Evolutionary conservation across 2,888 invertebrate genomes (phyloP).

Genomic region (Megastigmus dorsalis): DNA sequence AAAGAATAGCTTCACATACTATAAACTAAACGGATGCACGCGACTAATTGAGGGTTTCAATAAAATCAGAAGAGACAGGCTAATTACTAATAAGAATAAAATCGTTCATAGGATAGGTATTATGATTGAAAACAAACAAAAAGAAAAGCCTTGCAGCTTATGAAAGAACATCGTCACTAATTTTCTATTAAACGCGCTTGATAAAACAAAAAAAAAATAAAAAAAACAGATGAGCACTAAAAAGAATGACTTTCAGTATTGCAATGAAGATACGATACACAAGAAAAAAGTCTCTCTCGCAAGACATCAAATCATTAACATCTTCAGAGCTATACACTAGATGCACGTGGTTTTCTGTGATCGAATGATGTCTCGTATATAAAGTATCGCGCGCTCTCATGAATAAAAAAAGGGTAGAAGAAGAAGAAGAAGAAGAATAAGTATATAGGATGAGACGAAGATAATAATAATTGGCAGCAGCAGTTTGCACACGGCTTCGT

Average conservation of each 20-base stretch:
- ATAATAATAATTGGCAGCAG: background rate
- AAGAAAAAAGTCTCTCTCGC: slow-evolving; percentile 37
- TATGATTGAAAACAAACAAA: no score
- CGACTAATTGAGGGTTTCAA: background rate
- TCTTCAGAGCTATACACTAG: slow-evolving; percentile 26
- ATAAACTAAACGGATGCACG: background rate
- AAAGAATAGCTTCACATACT: no score
- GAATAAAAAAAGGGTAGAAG: no score
- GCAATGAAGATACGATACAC: slow-evolving; percentile 54
- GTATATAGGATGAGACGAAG: no score
- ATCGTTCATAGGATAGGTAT: no score
- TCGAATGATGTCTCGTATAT: background rate
- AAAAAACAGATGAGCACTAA: background rate
- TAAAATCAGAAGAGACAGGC: background rate
- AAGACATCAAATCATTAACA: slow-evolving; percentile 25
- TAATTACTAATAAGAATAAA: no score
- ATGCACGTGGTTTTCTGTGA: slow-evolving; percentile 4
- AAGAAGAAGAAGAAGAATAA: background rate
- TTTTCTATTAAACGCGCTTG: no score
- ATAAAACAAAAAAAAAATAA: background rate
- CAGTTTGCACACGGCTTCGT: background rate
- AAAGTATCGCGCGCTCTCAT: slow-evolving; percentile 4
- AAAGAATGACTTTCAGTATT: slow-evolving; percentile 45
- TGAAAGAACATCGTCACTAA: background rate
- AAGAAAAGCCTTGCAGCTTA: slow-evolving; percentile 3